phyloP scores from a whole-genome alignment of 2,113 vertebrate genomes.

The Hirundichthys speculiger region DNA sequence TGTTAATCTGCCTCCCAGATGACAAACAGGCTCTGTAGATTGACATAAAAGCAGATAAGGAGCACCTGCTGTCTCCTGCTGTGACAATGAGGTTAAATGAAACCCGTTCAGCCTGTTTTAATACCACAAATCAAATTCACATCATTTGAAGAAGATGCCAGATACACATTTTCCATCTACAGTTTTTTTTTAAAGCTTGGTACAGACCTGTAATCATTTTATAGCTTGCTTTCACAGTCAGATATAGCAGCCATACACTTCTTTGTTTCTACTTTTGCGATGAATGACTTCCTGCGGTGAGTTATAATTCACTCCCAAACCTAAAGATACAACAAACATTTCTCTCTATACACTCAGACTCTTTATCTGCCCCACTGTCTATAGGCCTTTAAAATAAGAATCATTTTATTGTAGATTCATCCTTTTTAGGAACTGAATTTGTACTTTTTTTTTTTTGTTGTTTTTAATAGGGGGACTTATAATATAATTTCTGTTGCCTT shows the following conservation, averaged over 20 bases:
- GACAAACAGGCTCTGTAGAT: conserved; percentile 1
- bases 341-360: not conserved
- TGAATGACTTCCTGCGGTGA: conserved; percentile 9
- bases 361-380: conserved; percentile 13
- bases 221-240: too few species aligned
- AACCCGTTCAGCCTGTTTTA: not conserved
- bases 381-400: too few species aligned
- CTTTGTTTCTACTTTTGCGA: conserved; percentile 8
- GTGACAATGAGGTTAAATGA: not conserved
- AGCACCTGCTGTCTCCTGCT: not conserved
- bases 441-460: too few species aligned
- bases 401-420: too few species aligned
- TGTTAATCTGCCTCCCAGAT: conserved; percentile 9
- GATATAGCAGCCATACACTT: too few species aligned
- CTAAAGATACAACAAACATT: not conserved
- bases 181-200: too few species aligned
- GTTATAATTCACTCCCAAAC: conserved; percentile 12
- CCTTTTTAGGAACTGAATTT: too few species aligned
- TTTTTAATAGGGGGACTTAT: not conserved
- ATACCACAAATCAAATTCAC: not conserved
- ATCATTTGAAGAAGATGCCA: not conserved
- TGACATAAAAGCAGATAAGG: not conserved
- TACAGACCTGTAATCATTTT: too few species aligned
- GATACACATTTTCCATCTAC: too few species aligned
- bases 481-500: too few species aligned